Evolutionary conservation across 2,797 vertebrate genomes (phyloP), one percentile per base, ranked within the genome.

Genomic region (Coilia nasus): DNA sequence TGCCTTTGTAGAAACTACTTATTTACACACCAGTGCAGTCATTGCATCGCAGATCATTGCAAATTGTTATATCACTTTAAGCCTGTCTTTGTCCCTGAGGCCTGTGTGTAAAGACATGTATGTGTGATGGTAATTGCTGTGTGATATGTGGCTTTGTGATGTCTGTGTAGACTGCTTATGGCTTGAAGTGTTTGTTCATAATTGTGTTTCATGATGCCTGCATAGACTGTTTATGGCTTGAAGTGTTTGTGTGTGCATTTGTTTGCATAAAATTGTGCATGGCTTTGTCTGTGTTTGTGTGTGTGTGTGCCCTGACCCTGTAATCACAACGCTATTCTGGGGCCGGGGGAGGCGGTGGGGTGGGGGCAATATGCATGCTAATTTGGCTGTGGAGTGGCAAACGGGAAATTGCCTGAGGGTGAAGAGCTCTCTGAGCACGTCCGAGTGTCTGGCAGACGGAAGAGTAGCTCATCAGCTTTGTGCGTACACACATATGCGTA

Each of bases 391-490:
- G 28, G 28, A 75, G 67, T 75, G 67, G 67, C 67, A 19, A 41
- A 75, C 28, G 67, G 67, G 67, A 75, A 75, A 75, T 75, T 75
- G 67, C 4, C 67, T 75, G 15, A 41, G 67, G 67, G 67, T 35
- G 28, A 75, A 75, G 67, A 23, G 67, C 28, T 75, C 67, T 75
- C 28, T 6, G 31, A 2, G 67, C 67, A 75, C 31, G 67, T 41
- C 28, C 67, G 62, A 64, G 62, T 64, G 62, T 64, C 62, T 64
- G 62, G 62, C 62, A 64, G 23, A 28, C 23, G 10, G 62, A 64
- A 75, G 67, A 17, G 28, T 4, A 75, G 67, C 28, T 75, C 67
- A 75, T 75, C 67, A 75, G 67, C 14, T 35, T 71, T 75, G 62
- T 75, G 67, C 28, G 6, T 23, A 67, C 23, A 47, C 23, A 28